These are phyloP conservation scores for Rhynchomys soricoides DNA, from an alignment of 2,113 vertebrate species.

Conservation along the genomic window DNA sequence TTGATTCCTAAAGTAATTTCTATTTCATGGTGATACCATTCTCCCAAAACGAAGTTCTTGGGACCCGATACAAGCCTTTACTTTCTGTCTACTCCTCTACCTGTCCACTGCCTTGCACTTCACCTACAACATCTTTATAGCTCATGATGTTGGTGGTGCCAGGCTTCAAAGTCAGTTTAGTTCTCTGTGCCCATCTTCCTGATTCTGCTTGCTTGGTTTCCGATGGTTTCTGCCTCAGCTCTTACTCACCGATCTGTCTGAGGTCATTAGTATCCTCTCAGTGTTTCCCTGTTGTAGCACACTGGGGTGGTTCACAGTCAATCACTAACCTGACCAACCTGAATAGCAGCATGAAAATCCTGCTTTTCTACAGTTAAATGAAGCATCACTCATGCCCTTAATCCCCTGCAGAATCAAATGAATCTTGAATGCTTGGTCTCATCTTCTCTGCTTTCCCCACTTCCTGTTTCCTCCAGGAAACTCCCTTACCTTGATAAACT, in stretches of 20 bases:
- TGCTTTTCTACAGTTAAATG: neutral
- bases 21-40: neutral
- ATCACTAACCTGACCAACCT: neutral
- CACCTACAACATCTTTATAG: neutral
- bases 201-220: neutral
- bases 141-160: neutral
- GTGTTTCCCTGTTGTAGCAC: neutral
- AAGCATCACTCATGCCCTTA: neutral
- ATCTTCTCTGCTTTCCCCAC: neutral
- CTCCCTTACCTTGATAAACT: neutral
- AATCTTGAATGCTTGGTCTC: neutral
- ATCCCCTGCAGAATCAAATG: fast-evolving
- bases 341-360: neutral
- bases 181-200: neutral
- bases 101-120: neutral
- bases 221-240: neutral
- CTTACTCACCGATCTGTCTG: neutral
- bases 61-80: fast-evolving
- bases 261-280: neutral
- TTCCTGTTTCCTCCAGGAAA: neutral
- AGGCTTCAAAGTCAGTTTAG: neutral
- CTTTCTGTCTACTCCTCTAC: neutral
- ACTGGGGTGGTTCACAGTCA: neutral
- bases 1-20: neutral
- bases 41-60: neutral